Evolutionary conservation across 2,888 invertebrate genomes (phyloP), one percentile per base, ranked within the genome.

Genomic region (Diarsia brunnea): DNA sequence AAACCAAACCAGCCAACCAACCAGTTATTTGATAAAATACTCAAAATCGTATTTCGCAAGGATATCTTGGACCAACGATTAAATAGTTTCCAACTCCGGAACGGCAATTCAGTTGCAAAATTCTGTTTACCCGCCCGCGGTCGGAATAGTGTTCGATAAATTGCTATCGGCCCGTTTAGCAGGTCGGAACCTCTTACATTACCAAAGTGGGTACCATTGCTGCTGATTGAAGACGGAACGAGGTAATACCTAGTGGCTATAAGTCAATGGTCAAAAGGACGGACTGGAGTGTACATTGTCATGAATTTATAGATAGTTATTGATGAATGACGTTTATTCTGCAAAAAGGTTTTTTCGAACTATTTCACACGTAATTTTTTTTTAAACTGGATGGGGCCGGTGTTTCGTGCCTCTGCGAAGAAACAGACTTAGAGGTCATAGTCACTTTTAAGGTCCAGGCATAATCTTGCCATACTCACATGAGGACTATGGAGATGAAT

Each of bases 61-160:
- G 27, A 79, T 73, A 60, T 61, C 19, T 61, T 73, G 45, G 27
- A 27, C 31, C 60, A 47, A 19, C 51, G 16, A 61, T 73, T 73
- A 73, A 76, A 76, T 24, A 4, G 51, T 73, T 80, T 61, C 16
- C 21, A 24, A 73, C 31, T 73, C 14, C n/a, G 21, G 31, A 64
- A 58, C 49, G 31, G 75, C 63, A 64, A 81, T 81, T 81, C 63
- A 55, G 75, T 69, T 65, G 58, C 78, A 76, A 78, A 85, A 80
- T 74, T 81, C 77, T 82, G 73, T 78, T 85, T 87, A 84, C 85
- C n/a, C 51, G 63, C 67, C 55, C 14, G 58, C 27, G 69, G 79
- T 47, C 21, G 64, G 47, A 69, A 82, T 78, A 69, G 47, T 69
- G 47, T 69, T 79, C 79, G 69, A 82, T 79, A 82, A 68, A 82